Evolutionary conservation across 1,140 invertebrate species (phyloP).

Genomic region (Tetragonula clypearis): DNA sequence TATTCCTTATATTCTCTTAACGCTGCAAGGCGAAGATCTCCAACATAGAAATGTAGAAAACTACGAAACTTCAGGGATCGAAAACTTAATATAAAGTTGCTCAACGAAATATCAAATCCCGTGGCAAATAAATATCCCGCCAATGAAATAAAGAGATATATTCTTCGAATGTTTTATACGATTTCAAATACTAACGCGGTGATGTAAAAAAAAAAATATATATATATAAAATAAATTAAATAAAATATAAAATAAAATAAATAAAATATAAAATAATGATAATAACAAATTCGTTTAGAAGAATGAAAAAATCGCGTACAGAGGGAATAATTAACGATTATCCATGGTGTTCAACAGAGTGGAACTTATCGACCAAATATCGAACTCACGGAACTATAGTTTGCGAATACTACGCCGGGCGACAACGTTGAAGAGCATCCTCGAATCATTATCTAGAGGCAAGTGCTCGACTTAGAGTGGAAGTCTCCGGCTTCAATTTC

Average conservation of each 20-base stretch:
- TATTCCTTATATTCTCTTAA: too few species aligned
- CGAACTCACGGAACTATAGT: background rate
- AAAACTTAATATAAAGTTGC: too few species aligned
- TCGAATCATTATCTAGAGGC: conserved; percentile 35
- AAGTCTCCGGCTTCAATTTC: conserved; percentile 2
- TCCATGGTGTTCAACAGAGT: conserved; percentile 6
- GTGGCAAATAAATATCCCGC: background rate
- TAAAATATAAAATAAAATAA: too few species aligned
- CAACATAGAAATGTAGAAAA: too few species aligned
- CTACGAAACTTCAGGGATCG: too few species aligned
- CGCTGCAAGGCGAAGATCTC: too few species aligned
- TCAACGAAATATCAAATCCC: too few species aligned
- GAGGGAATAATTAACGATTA: too few species aligned
- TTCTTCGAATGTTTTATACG: background rate
- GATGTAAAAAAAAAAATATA: background rate
- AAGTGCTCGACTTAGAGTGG: conserved; percentile 16
- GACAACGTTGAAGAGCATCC: conserved; percentile 23
- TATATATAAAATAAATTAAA: too few species aligned
- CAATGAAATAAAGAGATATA: background rate
- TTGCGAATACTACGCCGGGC: conserved; percentile 5
- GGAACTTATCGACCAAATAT: conserved; percentile 62
- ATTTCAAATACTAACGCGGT: background rate
- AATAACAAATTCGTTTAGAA: background rate
- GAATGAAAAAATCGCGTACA: too few species aligned
- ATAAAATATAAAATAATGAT: too few species aligned